Percentiles rank a stretch among this genome's conserved stretches.
Conservation (phyloP, 2,888 invertebrate genomes). For the Campopleginae sp. region DNA sequence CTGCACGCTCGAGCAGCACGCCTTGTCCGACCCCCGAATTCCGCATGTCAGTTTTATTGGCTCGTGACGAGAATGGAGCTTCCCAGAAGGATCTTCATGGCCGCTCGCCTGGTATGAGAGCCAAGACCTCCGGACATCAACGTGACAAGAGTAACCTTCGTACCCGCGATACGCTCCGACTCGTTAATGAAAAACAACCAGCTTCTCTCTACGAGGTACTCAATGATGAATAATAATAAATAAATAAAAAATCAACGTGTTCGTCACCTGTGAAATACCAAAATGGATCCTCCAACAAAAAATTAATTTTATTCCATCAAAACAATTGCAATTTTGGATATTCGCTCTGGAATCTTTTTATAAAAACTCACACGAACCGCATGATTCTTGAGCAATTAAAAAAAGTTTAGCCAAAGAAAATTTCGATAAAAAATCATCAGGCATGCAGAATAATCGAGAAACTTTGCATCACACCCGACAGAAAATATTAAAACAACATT, state of each 20-base stretch:
- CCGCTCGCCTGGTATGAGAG: conserved; percentile 79
- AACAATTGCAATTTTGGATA: neutral
- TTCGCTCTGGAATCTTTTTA: neutral
- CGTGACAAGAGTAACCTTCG: conserved; percentile 81
- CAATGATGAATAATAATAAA: neutral
- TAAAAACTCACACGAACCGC: neutral
- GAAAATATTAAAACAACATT: no score
- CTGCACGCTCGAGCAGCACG: conserved; percentile 75
- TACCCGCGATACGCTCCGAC: conserved; percentile 86
- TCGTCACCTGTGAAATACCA: neutral
- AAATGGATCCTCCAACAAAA: neutral
- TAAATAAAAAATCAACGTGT: neutral
- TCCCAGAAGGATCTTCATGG: conserved; percentile 81
- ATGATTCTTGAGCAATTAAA: neutral
- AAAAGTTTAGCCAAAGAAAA: neutral
- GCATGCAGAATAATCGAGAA: no score
- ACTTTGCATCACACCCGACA: no score
- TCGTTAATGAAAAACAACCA: conserved; percentile 87
- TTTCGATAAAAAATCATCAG: no score
- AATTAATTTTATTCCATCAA: neutral
- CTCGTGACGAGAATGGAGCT: conserved; percentile 86
- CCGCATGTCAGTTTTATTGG: conserved; percentile 90
- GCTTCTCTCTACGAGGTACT: conserved; percentile 79
- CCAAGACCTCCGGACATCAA: conserved; percentile 77
- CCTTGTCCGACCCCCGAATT: conserved; percentile 86